Conservation (phyloP, 2,888 invertebrate genomes). For the Parnassius orleans region DNA sequence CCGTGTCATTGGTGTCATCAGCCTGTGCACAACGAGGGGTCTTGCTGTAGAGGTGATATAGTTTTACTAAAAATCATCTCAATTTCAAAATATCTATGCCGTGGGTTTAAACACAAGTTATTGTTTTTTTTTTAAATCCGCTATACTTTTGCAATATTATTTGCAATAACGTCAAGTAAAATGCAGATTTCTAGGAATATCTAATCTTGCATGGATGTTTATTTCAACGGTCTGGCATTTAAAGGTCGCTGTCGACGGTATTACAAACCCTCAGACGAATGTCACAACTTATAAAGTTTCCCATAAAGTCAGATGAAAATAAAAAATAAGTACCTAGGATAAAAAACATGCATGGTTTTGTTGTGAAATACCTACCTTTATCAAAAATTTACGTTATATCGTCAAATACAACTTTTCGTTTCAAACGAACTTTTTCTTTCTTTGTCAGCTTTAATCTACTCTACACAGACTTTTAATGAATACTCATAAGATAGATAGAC, state of each 20-base stretch:
- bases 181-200: constrained; percentile 17
- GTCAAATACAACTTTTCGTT: too few relatives aligned
- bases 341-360: too few relatives aligned
- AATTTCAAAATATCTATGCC: too few relatives aligned
- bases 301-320: constrained; percentile 10
- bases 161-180: constrained; percentile 20
- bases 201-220: constrained; percentile 28
- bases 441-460: too few relatives aligned
- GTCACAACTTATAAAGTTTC: constrained; percentile 10
- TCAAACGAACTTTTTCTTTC: too few relatives aligned
- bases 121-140: neutral
- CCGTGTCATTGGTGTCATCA: constrained; percentile 91
- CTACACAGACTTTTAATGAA: too few relatives aligned
- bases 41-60: constrained; percentile 86
- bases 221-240: constrained; percentile 47
- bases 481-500: too few relatives aligned
- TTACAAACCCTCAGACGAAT: constrained; percentile 29
- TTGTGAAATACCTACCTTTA: too few relatives aligned
- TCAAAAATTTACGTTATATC: too few relatives aligned
- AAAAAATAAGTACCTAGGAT: too few relatives aligned
- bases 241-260: constrained; percentile 47
- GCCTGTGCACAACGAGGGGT: constrained; percentile 87
- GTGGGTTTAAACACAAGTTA: too few relatives aligned
- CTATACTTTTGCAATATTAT: constrained; percentile 5
- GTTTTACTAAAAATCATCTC: neutral